Evolutionary conservation across 2,113 vertebrate genomes (phyloP).

Genomic region (Aegotheles bennettii): DNA sequence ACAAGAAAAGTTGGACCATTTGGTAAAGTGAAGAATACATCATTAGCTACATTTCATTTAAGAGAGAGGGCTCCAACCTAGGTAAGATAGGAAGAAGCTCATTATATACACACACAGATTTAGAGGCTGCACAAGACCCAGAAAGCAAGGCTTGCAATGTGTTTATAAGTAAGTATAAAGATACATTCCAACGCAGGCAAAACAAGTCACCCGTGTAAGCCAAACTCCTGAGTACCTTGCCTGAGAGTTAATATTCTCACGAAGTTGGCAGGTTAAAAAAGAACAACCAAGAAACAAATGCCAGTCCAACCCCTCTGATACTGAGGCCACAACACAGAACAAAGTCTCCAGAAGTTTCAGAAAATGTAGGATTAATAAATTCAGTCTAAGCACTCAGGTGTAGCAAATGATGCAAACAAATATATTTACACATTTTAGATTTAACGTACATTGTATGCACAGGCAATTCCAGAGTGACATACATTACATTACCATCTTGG

Average conservation of each 20-base stretch:
- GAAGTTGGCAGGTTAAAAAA: background rate
- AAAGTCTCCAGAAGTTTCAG: background rate
- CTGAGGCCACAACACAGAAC: fast-evolving
- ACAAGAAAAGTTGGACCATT: background rate
- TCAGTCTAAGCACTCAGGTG: background rate
- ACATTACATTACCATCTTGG: fast-evolving
- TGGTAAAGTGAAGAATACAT: background rate
- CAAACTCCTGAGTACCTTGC: background rate
- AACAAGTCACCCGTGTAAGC: background rate
- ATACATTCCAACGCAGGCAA: background rate
- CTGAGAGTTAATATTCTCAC: background rate
- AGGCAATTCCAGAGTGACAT: background rate
- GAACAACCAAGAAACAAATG: too few relatives aligned
- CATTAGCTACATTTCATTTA: background rate
- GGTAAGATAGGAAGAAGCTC: background rate
- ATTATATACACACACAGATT: background rate
- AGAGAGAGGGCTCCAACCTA: background rate
- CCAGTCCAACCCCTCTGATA: background rate
- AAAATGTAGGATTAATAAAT: background rate
- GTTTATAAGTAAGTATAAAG: background rate
- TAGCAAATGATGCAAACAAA: background rate
- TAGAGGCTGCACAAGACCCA: background rate
- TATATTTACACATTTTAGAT: background rate
- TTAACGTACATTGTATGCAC: background rate
- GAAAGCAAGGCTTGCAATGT: background rate